Conservation (phyloP, 2,797 vertebrate genomes). For the Hemitrygon akajei region DNA sequence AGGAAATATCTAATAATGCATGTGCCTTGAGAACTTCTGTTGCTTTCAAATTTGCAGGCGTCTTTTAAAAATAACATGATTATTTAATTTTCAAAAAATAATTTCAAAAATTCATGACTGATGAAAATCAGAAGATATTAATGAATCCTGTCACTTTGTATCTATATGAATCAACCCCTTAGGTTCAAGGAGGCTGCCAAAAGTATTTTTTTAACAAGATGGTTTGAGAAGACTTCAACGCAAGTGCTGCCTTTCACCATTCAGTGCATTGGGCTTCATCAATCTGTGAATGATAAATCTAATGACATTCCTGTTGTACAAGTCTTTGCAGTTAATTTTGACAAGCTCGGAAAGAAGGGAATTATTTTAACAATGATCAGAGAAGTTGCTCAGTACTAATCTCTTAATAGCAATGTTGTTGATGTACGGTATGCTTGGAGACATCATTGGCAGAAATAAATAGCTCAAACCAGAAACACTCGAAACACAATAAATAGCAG, state of each 20-base stretch:
- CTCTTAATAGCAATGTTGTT: neutral
- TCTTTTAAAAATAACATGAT: neutral
- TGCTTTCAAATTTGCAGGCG: neutral
- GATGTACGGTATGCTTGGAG: neutral
- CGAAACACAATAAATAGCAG: no score
- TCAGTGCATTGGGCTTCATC: constrained; percentile 40
- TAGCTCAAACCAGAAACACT: no score
- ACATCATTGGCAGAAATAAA: no score
- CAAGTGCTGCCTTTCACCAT: constrained; percentile 48
- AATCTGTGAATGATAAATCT: constrained; percentile 38
- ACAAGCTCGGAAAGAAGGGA: neutral
- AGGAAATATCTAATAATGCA: neutral
- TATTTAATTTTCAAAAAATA: neutral
- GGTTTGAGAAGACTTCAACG: constrained; percentile 56
- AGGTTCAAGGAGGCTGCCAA: constrained; percentile 55
- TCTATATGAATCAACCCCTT: constrained; percentile 62
- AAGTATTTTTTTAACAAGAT: constrained; percentile 64
- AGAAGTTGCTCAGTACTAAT: neutral
- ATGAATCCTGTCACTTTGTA: constrained; percentile 60
- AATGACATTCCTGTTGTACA: neutral
- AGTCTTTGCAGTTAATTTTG: neutral
- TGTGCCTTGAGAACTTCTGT: neutral
- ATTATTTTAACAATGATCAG: neutral
- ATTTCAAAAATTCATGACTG: constrained; percentile 44
- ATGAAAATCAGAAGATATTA: constrained; percentile 58